Conservation (phyloP, 2,797 vertebrate genomes). For the Hybognathus amarus region DNA sequence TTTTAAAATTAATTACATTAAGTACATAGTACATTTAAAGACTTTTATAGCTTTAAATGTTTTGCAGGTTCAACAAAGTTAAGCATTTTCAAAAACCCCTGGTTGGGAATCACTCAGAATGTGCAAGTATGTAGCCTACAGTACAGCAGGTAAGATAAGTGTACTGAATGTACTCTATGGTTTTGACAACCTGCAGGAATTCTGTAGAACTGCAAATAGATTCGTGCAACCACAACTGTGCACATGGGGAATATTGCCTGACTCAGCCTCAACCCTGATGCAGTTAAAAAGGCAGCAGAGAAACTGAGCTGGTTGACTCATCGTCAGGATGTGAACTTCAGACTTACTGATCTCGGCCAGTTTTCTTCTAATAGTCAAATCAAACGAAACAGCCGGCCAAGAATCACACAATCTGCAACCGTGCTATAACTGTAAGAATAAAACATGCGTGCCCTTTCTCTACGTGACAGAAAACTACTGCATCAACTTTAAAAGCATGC, state of each 20-base stretch:
- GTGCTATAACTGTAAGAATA: background rate
- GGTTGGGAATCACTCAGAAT: background rate
- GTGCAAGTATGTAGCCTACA: background rate
- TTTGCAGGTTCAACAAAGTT: background rate
- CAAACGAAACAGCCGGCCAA: background rate
- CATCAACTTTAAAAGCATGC: background rate
- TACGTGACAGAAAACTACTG: background rate
- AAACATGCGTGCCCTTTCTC: background rate
- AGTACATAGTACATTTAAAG: background rate
- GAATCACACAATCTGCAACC: background rate
- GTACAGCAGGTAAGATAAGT: background rate
- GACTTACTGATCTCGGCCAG: slow-evolving; percentile 56
- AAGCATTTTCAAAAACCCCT: too few relatives aligned
- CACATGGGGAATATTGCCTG: slow-evolving; percentile 51
- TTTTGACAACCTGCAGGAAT: slow-evolving; percentile 27
- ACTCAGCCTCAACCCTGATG: slow-evolving; percentile 51
- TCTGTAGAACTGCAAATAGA: slow-evolving; percentile 4
- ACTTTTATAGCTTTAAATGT: background rate
- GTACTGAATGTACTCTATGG: background rate
- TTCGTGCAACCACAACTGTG: background rate
- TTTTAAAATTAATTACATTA: background rate
- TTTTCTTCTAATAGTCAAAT: slow-evolving; percentile 49
- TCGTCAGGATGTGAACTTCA: slow-evolving; percentile 35
- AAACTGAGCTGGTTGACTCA: slow-evolving; percentile 40
- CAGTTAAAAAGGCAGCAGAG: slow-evolving; percentile 40